Base-by-base conservation (phyloP, 2,888 invertebrate genomes). In the Oxystoma pomonae region DNA sequence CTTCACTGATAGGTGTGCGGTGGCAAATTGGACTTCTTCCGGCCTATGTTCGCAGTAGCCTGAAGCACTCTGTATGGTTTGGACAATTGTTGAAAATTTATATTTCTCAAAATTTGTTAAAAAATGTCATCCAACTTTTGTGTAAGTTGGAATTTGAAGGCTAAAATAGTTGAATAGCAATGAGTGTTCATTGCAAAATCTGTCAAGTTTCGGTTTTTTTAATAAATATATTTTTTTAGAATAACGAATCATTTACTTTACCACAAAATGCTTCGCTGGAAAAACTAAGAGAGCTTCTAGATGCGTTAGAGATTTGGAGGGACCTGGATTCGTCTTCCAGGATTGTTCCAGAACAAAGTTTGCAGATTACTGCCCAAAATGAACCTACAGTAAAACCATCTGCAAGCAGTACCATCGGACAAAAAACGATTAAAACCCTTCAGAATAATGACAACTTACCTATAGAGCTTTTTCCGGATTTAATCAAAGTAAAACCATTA, bases 221-320 rank as follows among this genome's bases (percentile, higher is more conserved):
- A 60, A 60, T n/a, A n/a, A n/a, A n/a, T n/a, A n/a, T n/a, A n/a
- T n/a, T n/a, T 21, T 71, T 70, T 53, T 64, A 74, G 74, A 67
- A 60, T 59, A 65, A 63, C n/a, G 64, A 64, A 17, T 35, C 35
- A 55, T 72, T 70, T 62, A 61, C 58, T n/a, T 61, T 74, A 61
- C 65, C 68, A 20, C 16, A 51, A 16, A 65, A 61, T 59, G 60
- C 55, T 7, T 60, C 70, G 1, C 20, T 72, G 17, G 61, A 60
- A 5, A 58, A 52, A 20, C 5, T 74, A 20, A 55, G 65, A 57
- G 63, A 68, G 53, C 67, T 69, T 16, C 69, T 64, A 61, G 66
- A 66, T 19, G 53, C 58, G 35, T 19, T 71, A 1, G 50, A 64
- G 21, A 64, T 66, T 56, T 69, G 69, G 67, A 67, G 60, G 55